phyloP scores from a whole-genome alignment of 64 coral and sea anemone genomes.

The Dendrophyllia cribrosa region DNA sequence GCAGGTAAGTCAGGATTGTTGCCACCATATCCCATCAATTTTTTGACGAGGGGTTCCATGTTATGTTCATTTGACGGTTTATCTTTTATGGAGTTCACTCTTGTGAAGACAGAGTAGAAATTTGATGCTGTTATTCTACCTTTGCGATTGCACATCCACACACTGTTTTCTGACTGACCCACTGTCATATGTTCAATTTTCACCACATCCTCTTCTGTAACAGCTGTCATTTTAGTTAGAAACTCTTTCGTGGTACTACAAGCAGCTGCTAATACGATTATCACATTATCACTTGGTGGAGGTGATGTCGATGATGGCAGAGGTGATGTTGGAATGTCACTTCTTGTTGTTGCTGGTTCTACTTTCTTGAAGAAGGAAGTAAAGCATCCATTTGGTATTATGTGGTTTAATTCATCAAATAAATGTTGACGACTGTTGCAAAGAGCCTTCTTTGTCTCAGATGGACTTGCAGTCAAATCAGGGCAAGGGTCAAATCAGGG shows the following conservation, averaged over 20 bases:
- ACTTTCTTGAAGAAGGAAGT: slow-evolving; percentile 1
- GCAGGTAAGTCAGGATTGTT: neutral
- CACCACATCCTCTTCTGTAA: neutral
- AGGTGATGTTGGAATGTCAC: too few relatives aligned
- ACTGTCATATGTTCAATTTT: neutral
- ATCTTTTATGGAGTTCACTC: slow-evolving; percentile 1
- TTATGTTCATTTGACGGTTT: neutral
- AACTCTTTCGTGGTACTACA: slow-evolving; percentile 25
- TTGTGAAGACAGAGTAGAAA: slow-evolving; percentile 38
- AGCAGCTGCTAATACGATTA: slow-evolving; percentile 12
- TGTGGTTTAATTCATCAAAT: slow-evolving; percentile 13
- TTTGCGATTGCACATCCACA: neutral
- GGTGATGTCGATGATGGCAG: neutral
- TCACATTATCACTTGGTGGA: neutral
- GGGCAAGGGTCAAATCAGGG: too few relatives aligned
- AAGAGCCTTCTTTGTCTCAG: neutral
- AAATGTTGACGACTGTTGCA: neutral
- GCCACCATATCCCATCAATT: slow-evolving; percentile 16
- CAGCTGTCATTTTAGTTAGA: neutral
- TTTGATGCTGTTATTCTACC: slow-evolving; percentile 39
- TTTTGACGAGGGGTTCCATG: slow-evolving; percentile 7
- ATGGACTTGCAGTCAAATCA: slow-evolving; percentile 1
- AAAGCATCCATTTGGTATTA: slow-evolving; percentile 17
- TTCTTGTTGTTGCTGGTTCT: too few relatives aligned
- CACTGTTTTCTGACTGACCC: slow-evolving; percentile 1